phyloP scores from a whole-genome alignment of 2,888 invertebrate genomes.

The Pheosia tremula region DNA sequence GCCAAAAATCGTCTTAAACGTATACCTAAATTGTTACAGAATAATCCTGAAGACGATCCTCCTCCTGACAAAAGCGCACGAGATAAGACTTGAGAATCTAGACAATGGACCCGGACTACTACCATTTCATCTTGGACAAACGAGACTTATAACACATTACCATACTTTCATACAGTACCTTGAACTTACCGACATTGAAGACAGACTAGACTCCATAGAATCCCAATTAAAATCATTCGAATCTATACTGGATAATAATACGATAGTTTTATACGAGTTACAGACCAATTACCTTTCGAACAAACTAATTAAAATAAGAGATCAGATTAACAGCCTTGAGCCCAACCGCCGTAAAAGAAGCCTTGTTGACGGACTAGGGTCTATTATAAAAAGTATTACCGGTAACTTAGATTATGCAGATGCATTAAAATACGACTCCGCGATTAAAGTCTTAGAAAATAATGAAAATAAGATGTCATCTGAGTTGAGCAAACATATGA shows the following conservation, averaged over 20 bases:
- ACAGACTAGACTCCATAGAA: no score
- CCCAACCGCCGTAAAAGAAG: no score
- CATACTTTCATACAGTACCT: constrained; percentile 24
- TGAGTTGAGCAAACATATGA: neutral
- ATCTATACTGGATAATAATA: no score
- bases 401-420: no score
- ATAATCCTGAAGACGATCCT: constrained; percentile 13
- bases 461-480: neutral
- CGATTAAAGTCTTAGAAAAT: neutral
- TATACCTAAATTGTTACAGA: constrained; percentile 40
- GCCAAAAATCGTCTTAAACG: constrained; percentile 32
- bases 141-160: constrained; percentile 28
- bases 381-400: no score
- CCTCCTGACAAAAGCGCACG: constrained; percentile 8
- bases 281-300: no score
- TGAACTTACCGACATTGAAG: neutral
- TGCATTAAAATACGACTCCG: no score
- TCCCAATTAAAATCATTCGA: no score
- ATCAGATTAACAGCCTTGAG: no score
- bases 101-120: constrained; percentile 24
- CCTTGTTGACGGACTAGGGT: no score
- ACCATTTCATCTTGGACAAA: constrained; percentile 29
- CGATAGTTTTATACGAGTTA: no score
- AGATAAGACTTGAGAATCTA: constrained; percentile 19
- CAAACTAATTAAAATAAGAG: no score